These are phyloP conservation scores for Onchidella celtica DNA, from an alignment of 2,888 invertebrate species.

Conservation along the genomic window DNA sequence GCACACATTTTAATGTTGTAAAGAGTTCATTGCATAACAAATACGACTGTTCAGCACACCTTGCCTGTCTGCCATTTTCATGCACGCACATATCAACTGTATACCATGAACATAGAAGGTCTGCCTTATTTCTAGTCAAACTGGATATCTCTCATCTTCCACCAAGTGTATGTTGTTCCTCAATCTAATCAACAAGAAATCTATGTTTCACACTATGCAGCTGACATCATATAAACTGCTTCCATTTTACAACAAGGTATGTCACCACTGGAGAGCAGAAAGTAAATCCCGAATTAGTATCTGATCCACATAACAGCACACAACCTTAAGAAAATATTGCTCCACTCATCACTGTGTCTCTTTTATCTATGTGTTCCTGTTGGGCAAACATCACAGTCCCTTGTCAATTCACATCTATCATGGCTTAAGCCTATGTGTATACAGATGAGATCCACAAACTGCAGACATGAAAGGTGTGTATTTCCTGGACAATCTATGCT, in stretches of 20 bases:
- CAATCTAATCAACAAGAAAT: too few species aligned
- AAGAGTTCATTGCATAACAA: neutral
- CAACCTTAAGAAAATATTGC: neutral
- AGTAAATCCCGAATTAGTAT: too few species aligned
- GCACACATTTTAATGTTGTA: neutral
- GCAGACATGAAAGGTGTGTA: neutral
- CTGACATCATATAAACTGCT: too few species aligned
- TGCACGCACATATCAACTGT: neutral
- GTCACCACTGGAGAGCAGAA: too few species aligned
- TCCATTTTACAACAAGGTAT: too few species aligned
- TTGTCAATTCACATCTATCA: neutral
- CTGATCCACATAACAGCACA: neutral
- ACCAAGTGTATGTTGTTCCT: too few species aligned
- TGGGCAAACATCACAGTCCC: neutral
- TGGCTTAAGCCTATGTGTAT: neutral
- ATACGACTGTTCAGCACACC: neutral
- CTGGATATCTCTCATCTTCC: too few species aligned
- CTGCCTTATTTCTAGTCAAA: neutral
- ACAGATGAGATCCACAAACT: conserved; percentile 16
- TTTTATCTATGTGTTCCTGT: neutral
- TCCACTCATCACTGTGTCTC: neutral
- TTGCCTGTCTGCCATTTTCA: too few species aligned
- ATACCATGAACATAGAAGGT: neutral
- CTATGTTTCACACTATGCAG: too few species aligned
- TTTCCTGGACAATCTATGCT: neutral